These are phyloP conservation scores for Rhyacophila brunnea DNA, from an alignment of 1,140 invertebrate genomes.

Conservation along the genomic window DNA sequence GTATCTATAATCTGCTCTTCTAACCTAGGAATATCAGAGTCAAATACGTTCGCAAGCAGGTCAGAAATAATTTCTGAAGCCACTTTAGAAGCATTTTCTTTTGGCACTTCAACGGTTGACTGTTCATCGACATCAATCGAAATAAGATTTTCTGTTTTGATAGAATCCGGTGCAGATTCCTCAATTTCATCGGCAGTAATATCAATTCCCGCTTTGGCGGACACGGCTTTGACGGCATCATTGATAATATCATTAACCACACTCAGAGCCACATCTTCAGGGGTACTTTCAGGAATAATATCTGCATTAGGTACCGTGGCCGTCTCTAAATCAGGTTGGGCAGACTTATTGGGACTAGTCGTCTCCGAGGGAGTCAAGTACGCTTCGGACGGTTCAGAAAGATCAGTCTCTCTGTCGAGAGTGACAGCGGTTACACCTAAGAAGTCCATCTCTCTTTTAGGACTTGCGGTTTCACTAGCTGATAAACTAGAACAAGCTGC, in stretches of 20 bases:
- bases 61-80: conserved; percentile 15
- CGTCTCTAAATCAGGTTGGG: conserved; percentile 48
- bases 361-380: conserved; percentile 62
- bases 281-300: conserved; percentile 57
- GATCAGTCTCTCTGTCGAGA: conserved; percentile 45
- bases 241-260: conserved; percentile 53
- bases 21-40: conserved; percentile 8
- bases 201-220: neutral
- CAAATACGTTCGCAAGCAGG: conserved; percentile 12
- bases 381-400: conserved; percentile 59
- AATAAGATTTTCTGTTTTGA: conserved; percentile 1
- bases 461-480: conserved; percentile 50
- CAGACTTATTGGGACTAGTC: conserved; percentile 52
- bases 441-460: conserved; percentile 46
- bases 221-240: conserved; percentile 50
- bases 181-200: neutral
- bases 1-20: conserved; percentile 37
- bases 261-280: conserved; percentile 49
- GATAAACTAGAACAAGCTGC: conserved; percentile 52
- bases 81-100: conserved; percentile 14
- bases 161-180: neutral
- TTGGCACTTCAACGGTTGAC: conserved; percentile 1
- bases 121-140: conserved; percentile 11
- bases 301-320: conserved; percentile 46
- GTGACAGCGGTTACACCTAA: conserved; percentile 40